Base-by-base conservation (phyloP, 2,797 vertebrate genomes). In the Esox masquinongy region DNA sequence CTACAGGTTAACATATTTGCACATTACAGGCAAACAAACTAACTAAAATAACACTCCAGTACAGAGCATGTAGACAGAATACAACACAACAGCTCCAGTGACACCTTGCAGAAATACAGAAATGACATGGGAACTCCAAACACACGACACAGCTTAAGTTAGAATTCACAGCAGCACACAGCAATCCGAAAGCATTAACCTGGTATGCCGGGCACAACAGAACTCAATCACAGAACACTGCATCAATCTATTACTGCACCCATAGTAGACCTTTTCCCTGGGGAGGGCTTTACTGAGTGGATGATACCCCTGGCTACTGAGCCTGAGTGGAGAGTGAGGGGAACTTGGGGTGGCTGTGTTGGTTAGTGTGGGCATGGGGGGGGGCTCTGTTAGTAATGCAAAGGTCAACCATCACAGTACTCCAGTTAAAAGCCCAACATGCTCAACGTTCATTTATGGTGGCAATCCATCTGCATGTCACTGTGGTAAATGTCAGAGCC, bases 401-500 rank as follows among this genome's bases (percentile, higher is more conserved):
- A 61, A 61, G 22, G 56, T 61, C 67, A 22, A 39, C 68, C 39
- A 43, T 24, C 36, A 43, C 36, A 69, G 36, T 49, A 43, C 68
- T 69, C 39, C 68, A 26, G 68, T 5, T 22, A 68, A 43, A 39
- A 14, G 34, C 36, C 34, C 24, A 26, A 63, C 22, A 24, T 63
- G 9, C 50, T 66, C 76, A 67, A 53, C 5, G 77, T 83, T 83
- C 86, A 89, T 77, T 69, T 69, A 79, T 78, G 61, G 56, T 86
- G 81, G 81, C 88, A 83, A 84, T 88, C 84, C 76, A 85, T 88
- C 90, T 89, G 81, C 83, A 85, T 87, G 85, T 87, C 83, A 86
- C 87, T 1, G 79, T 80, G 82, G 66, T 85, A 86, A 91, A 90
- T 89, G 85, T 90, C 87, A 88, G 24, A 9, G 9, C n/a, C 22